Conservation (phyloP, 2,797 vertebrate genomes). For the Eulemur rubriventer region DNA sequence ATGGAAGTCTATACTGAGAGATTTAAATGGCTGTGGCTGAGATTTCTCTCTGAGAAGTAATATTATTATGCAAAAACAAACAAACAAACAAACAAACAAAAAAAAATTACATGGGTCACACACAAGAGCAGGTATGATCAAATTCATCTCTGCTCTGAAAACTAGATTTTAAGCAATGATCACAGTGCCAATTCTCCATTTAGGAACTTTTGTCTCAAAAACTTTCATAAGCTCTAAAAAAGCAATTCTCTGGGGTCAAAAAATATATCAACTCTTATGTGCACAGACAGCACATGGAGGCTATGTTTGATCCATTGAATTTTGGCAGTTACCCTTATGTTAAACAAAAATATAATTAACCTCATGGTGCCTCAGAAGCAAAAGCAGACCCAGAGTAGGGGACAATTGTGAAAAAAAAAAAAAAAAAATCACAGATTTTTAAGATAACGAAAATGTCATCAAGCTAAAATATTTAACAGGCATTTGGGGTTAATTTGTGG, state of each 20-base stretch:
- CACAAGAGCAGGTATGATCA: neutral
- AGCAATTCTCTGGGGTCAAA: neutral
- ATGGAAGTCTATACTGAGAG: neutral
- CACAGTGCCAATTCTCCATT: neutral
- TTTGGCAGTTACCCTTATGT: neutral
- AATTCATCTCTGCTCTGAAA: neutral
- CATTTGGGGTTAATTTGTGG: neutral
- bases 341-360: neutral
- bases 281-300: neutral
- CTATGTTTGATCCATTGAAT: fast-evolving
- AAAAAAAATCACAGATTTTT: neutral
- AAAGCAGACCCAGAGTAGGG: too few relatives aligned
- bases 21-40: neutral
- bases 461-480: neutral
- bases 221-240: neutral
- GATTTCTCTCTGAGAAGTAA: neutral
- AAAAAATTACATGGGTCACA: neutral
- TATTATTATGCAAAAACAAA: neutral
- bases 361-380: neutral
- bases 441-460: neutral
- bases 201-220: neutral
- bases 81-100: neutral
- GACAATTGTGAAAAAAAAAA: fast-evolving
- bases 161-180: neutral
- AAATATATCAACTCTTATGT: neutral